Base-by-base conservation (phyloP, 2,797 vertebrate genomes). In the Gambusia yucatana region DNA sequence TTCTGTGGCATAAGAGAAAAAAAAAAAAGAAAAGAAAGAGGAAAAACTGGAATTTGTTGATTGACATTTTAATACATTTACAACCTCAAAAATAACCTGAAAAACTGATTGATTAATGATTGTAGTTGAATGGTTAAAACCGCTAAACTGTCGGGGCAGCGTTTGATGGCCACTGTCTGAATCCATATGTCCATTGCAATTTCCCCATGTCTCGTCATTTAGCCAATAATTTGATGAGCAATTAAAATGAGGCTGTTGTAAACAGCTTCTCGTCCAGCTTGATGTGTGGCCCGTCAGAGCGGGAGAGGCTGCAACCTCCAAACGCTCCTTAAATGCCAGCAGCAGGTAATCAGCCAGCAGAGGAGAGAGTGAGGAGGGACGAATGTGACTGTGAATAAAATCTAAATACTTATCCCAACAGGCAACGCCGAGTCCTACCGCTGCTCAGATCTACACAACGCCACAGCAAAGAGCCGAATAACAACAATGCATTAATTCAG, bases 151-250 rank as follows among this genome's bases (percentile, higher is more conserved):
- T 55, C 2, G 46, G 76, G 63, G 72, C 76, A 70, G 77, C 67
- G 16, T 88, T 84, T 91, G 83, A 92, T 82, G 82, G 84, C 75
- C 75, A 85, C 89, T 82, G 87, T 91, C 89, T 73, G 84, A 87
- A 90, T 90, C 88, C 89, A 90, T 91, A 90, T 84, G 90, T 93
- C 89, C 89, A 77, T 73, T 88, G 86, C 85, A 90, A 86, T 94
- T 88, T 82, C 74, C 78, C 57, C 67, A 6, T 76, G 78, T 86
- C 84, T 91, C 72, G 81, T 88, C 85, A 85, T 91, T 86, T 89
- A 77, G 83, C 73, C 78, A 67, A 87, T 92, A 86, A 94, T 90
- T 85, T 90, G 89, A 91, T 83, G 86, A 91, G 87, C 89, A 93
- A 93, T 94, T 93, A 92, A 93, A 82, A 81, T 43, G 28, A 44